Base-by-base conservation (phyloP, 2,113 vertebrate genomes). In the Chaenocephalus aceratus region DNA sequence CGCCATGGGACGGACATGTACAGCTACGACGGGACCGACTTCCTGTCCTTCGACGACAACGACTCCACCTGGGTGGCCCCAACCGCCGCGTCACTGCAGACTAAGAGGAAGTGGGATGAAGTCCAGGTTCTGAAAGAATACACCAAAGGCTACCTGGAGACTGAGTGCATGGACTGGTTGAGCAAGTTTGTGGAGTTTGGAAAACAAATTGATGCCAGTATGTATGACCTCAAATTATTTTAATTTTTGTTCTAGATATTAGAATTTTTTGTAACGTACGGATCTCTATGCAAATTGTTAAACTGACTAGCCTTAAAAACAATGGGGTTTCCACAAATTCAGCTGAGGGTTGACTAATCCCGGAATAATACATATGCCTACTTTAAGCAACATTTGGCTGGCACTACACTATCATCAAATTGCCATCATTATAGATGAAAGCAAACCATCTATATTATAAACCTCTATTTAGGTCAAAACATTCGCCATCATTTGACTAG, bases 141-240 rank as follows among this genome's bases (percentile, higher is more conserved):
- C 92, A 94, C 91, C 72, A 89, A 82, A n/a, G 82, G 82, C 0
- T 95, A 95, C 85, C 88, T 95, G 88, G 80, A 92, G 84, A 90
- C 70, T 0, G 92, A 94, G 82, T 94, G 93, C 21, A 41, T 93
- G 0, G 18, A 72, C 0, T 94, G 92, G 93, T 36, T 95, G 70
- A 1, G 0, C 0, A 83, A 58, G 18, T 94, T 94, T 53, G 0
- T 79, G 26, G 0, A 0, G 0, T 90, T 78, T 7, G 52, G 82
- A 2, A 0, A 34, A 0, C 11, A 83, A 5, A 18, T 64, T 41
- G 36, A 0, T 0, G 12, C 62, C 2, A 0, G 93, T 94, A 83
- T 3, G 84, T 85, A 63, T 16, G 23, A n/a, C 44, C 15, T 69
- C 52, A n/a, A 41, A 14, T 2, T 65, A 6, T 26, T 16, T 36